These are phyloP conservation scores for Melanaphis sacchari DNA, from an alignment of 1,140 invertebrate genomes.

Conservation along the genomic window DNA sequence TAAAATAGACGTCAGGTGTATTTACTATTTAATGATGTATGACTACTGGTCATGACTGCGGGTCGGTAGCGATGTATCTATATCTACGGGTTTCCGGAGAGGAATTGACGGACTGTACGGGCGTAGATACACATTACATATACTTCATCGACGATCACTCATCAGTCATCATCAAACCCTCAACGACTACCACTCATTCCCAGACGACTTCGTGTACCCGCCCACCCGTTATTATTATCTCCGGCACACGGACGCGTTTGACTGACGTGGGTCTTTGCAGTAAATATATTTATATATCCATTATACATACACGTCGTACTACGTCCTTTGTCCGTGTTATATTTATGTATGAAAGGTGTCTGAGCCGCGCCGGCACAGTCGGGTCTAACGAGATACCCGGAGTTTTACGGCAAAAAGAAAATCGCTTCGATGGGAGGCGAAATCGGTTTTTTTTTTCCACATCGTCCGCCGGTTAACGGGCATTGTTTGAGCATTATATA, in stretches of 20 bases:
- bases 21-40: no score
- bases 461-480: neutral
- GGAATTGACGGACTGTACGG: no score
- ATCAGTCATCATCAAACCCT: no score
- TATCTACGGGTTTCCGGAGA: neutral
- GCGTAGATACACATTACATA: no score
- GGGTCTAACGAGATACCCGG: neutral
- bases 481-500: neutral
- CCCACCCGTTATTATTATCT: neutral
- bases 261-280: neutral
- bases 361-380: neutral
- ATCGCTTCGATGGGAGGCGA: neutral
- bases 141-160: no score
- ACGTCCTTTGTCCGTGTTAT: no score
- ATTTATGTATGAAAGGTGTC: neutral
- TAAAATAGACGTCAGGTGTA: no score
- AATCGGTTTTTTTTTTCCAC: neutral
- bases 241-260: neutral
- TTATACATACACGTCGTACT: neutral
- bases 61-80: no score
- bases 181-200: neutral
- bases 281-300: no score
- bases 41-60: no score
- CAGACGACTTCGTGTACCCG: neutral
- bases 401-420: neutral